A percentile compares a stretch with the other conserved stretches of the same genome.
Evolutionary conservation across 2,888 invertebrate genomes (phyloP).

Genomic region (Oxyteleia sp.): DNA sequence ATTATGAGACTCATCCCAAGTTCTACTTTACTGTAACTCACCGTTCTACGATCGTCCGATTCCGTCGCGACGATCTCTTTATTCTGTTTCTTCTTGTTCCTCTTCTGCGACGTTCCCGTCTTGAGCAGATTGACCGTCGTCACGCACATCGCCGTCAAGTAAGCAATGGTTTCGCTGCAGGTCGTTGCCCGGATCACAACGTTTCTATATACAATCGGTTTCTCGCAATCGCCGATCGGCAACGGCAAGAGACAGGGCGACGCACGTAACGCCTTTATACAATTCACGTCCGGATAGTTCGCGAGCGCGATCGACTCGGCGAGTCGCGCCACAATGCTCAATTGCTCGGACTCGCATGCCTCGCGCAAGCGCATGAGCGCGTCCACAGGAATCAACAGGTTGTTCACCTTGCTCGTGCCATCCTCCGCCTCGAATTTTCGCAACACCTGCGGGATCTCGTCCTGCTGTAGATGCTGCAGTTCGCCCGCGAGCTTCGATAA

Average conservation of each 20-base stretch:
- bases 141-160: conserved; percentile 84
- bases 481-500: conserved; percentile 80
- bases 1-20: too few species aligned
- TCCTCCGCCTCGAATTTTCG: conserved; percentile 78
- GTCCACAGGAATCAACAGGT: conserved; percentile 85
- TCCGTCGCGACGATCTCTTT: conserved; percentile 79
- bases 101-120: conserved; percentile 80
- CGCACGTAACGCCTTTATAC: conserved; percentile 79
- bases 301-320: conserved; percentile 81
- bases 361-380: conserved; percentile 85
- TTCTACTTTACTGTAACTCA: too few species aligned
- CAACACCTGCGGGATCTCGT: conserved; percentile 80
- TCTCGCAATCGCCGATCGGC: conserved; percentile 79
- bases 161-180: conserved; percentile 85
- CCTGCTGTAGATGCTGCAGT: conserved; percentile 79
- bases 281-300: conserved; percentile 81
- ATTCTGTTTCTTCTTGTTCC: conserved; percentile 83
- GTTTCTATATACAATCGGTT: conserved; percentile 82
- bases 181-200: conserved; percentile 85
- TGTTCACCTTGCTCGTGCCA: conserved; percentile 80
- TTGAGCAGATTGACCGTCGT: conserved; percentile 79
- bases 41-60: conserved; percentile 81
- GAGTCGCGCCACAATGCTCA: conserved; percentile 81
- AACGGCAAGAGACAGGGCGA: conserved; percentile 79
- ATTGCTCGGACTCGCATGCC: conserved; percentile 83